Conservation (phyloP, 2,888 invertebrate species). For the Cephus sareptanus region DNA sequence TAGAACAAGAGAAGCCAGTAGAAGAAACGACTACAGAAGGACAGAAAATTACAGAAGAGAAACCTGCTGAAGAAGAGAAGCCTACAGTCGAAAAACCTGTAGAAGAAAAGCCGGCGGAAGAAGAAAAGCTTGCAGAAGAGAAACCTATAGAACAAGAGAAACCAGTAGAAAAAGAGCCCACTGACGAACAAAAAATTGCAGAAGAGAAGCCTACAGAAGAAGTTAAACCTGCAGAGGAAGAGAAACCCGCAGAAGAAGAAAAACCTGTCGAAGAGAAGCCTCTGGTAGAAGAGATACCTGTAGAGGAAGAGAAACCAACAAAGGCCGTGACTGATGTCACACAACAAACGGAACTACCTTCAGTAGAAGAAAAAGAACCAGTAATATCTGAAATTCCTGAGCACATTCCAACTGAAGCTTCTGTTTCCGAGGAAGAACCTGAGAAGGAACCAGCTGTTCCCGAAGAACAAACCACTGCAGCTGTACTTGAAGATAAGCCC, state of each 20-base stretch:
- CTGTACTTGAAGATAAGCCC: conserved; percentile 22
- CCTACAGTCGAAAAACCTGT: no score
- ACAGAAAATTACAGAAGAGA: no score
- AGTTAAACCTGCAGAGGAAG: conserved; percentile 6
- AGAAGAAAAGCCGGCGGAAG: no score
- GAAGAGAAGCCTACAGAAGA: not conserved
- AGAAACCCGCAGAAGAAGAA: conserved; percentile 6
- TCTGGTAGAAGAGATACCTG: not conserved
- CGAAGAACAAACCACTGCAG: conserved; percentile 12
- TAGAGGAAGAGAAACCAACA: not conserved
- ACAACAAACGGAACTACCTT: conserved; percentile 15
- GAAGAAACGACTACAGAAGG: conserved; percentile 6
- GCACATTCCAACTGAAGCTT: conserved; percentile 12
- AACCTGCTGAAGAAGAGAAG: conserved; percentile 11
- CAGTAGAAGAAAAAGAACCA: conserved; percentile 14
- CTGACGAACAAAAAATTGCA: conserved; percentile 18
- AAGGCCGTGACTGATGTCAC: conserved; percentile 10
- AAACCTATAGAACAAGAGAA: conserved; percentile 23
- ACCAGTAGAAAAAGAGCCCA: conserved; percentile 23
- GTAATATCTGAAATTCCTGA: conserved; percentile 19
- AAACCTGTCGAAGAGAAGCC: conserved; percentile 9
- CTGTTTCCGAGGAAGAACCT: conserved; percentile 51
- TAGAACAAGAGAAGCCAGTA: no score
- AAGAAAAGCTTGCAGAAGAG: no score
- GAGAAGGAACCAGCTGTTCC: conserved; percentile 10